Percentiles rank a stretch among this genome's conserved stretches.
phyloP scores from a whole-genome alignment of 2,888 invertebrate species.

The Netelia inedita region DNA sequence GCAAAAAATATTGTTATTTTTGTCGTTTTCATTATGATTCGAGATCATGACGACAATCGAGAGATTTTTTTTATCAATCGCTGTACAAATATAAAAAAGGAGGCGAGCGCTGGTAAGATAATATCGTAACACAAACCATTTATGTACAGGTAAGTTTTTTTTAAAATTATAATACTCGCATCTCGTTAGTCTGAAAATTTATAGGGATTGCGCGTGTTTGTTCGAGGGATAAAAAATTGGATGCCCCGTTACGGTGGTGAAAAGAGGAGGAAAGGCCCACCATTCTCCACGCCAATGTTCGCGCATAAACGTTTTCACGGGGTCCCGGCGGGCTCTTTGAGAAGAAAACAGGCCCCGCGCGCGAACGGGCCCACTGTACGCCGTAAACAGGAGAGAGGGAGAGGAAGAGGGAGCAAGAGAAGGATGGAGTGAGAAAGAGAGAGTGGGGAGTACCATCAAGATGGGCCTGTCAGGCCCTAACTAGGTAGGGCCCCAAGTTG shows the following conservation, averaged over 20 bases:
- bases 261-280: constrained; percentile 61
- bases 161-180: neutral
- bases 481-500: constrained; percentile 78
- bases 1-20: too few relatives aligned
- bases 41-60: too few relatives aligned
- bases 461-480: constrained; percentile 84
- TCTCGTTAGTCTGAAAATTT: constrained; percentile 31
- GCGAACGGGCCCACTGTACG: constrained; percentile 68
- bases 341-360: constrained; percentile 73
- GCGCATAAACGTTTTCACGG: constrained; percentile 83
- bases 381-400: constrained; percentile 21
- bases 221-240: constrained; percentile 52
- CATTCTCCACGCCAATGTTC: constrained; percentile 79
- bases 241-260: constrained; percentile 45
- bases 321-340: constrained; percentile 81
- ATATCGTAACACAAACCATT: neutral
- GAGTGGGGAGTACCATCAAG: constrained; percentile 76
- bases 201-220: constrained; percentile 56
- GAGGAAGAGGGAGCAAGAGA: neutral
- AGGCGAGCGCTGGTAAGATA: neutral
- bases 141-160: neutral
- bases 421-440: neutral
- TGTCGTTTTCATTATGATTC: too few relatives aligned
- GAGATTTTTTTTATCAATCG: neutral
- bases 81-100: neutral